phyloP scores from a whole-genome alignment of 2,888 invertebrate species.

The Pecten maximus region DNA sequence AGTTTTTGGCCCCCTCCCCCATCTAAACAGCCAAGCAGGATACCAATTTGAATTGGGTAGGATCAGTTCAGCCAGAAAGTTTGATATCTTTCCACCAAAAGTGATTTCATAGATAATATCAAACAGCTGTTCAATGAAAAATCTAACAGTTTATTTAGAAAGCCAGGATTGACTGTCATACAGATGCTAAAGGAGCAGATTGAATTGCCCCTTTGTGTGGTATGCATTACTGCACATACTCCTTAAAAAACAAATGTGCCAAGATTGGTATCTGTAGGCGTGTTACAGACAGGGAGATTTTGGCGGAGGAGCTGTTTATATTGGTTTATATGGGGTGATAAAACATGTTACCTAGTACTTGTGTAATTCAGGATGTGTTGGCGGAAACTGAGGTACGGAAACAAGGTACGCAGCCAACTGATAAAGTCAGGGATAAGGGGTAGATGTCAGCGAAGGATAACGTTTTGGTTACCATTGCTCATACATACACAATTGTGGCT shows the following conservation, averaged over 20 bases:
- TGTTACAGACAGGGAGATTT: background rate
- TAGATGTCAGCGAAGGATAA: background rate
- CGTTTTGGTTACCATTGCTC: background rate
- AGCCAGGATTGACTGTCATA: background rate
- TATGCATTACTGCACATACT: background rate
- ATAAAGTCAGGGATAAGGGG: background rate
- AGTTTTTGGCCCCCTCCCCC: too few species aligned
- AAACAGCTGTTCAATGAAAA: background rate
- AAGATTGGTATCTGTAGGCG: slow-evolving; percentile 7
- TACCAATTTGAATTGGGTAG: too few species aligned
- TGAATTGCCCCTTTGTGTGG: background rate
- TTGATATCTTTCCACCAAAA: too few species aligned
- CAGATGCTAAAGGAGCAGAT: background rate
- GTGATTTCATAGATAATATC: background rate
- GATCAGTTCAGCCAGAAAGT: too few species aligned
- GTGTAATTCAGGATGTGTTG: slow-evolving; percentile 23
- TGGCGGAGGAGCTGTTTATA: background rate
- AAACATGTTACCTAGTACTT: slow-evolving; percentile 21
- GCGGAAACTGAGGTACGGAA: background rate
- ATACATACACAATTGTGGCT: background rate
- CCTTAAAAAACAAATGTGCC: background rate
- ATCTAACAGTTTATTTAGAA: background rate
- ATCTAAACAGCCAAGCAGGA: too few species aligned
- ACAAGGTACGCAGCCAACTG: background rate
- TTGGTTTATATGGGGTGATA: background rate